Evolutionary conservation across 2,113 vertebrate genomes (phyloP).

Genomic region (Pelecanoides urinatrix): DNA sequence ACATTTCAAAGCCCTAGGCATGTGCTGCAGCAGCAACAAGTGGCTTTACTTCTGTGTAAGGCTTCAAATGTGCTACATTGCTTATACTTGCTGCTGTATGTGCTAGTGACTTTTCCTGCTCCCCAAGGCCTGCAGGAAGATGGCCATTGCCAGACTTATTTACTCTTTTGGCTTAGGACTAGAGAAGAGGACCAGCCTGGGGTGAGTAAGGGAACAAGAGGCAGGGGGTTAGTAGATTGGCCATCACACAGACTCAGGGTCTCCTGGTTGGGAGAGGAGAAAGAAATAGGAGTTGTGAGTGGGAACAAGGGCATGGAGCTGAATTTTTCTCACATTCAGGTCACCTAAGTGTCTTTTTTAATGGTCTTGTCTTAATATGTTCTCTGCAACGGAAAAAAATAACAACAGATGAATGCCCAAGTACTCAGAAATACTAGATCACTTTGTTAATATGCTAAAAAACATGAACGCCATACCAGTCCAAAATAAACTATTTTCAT

Average conservation of each 20-base stretch:
- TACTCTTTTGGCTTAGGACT: neutral
- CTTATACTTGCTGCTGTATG: neutral
- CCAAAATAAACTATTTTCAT: slow-evolving; percentile 53
- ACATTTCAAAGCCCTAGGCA: neutral
- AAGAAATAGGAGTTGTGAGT: neutral
- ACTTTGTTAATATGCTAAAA: slow-evolving; percentile 11
- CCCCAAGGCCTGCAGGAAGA: neutral
- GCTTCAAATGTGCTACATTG: neutral
- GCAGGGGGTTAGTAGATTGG: accelerated
- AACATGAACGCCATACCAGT: neutral
- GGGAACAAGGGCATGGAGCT: neutral
- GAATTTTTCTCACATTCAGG: neutral
- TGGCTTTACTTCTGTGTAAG: neutral
- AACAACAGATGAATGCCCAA: neutral
- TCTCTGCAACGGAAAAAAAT: neutral
- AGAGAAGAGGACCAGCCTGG: accelerated
- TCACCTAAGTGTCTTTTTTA: neutral
- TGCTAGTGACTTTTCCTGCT: neutral
- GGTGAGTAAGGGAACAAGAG: neutral
- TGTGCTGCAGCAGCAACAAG: neutral
- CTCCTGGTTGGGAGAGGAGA: neutral
- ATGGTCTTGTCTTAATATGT: neutral
- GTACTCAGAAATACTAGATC: slow-evolving; percentile 12
- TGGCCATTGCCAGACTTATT: neutral
- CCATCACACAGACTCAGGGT: neutral